Percentiles rank a stretch among this genome's conserved stretches.
phyloP scores from a whole-genome alignment of 2,113 vertebrate species.

The Cardinalis cardinalis region DNA sequence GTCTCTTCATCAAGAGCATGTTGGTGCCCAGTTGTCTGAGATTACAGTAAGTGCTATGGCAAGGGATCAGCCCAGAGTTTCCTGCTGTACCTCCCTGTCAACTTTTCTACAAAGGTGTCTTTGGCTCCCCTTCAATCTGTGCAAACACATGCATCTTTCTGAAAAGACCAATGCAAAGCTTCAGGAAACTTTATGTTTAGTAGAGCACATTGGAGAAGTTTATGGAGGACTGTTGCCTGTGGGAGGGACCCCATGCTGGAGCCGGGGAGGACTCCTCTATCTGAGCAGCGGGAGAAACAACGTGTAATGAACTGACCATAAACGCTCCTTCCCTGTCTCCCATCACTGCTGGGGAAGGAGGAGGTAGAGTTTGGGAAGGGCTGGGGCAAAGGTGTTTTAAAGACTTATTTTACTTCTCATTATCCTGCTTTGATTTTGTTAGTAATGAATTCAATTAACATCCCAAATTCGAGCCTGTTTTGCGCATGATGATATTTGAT shows the following conservation, averaged over 20 bases:
- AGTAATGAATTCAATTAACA: neutral
- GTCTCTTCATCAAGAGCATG: neutral
- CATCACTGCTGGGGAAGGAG: rapidly evolving
- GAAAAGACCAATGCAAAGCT: neutral
- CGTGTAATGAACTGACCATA: neutral
- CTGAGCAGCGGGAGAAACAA: neutral
- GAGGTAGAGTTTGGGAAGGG: neutral
- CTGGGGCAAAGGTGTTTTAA: neutral
- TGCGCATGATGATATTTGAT: neutral
- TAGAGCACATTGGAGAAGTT: neutral
- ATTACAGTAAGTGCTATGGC: neutral
- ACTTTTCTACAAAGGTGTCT: neutral
- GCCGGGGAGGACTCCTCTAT: neutral
- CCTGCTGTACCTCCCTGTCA: neutral
- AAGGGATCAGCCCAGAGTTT: neutral
- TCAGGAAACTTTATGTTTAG: neutral
- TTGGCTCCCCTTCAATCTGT: neutral
- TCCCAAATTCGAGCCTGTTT: rapidly evolving
- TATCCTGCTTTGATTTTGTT: neutral
- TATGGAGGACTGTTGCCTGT: neutral
- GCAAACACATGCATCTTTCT: neutral
- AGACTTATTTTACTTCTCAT: neutral
- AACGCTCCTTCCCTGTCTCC: too few relatives aligned
- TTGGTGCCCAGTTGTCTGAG: neutral
- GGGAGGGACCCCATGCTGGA: neutral